Evolutionary conservation across 2,113 vertebrate genomes (phyloP), one percentile per base, ranked within the genome.

Genomic region (Mugil cephalus): DNA sequence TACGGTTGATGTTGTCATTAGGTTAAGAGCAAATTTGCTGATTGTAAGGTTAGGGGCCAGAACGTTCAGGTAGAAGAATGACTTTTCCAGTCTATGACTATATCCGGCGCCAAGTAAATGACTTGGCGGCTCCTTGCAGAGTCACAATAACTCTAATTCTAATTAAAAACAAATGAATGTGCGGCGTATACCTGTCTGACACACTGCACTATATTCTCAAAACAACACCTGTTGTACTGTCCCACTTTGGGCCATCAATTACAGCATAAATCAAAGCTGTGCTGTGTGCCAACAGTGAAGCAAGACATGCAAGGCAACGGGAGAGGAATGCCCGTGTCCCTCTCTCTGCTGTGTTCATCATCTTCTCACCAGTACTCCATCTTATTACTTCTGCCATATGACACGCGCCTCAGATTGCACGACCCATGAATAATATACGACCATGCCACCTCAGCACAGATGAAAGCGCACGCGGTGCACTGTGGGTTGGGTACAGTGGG

Each of bases 391-490:
- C 90, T 92, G 92, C 89, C 92, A 93, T 90, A 88, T 89, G 89
- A 90, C 88, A 91, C 88, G 82, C 79, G 75, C 88, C 89, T 89
- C 77, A 92, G 80, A 90, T 92, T 79, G 83, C 89, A 86, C 88
- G 66, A 72, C 71, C 90, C 90, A 95, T 95, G 91, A 95, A 95
- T 95, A 94, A 95, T 94, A 95, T 92, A 95, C 79, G 87, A 94
- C 90, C 85, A 80, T 79, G 83, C 90, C 89, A 92, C 92, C 88
- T 92, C 91, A 82, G 83, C 87, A 83, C 90, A 93, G 91, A 94
- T 95, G 92, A 95, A 95, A 95, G 93, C 69, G 40, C 86, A 76
- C 47, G 40, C 77, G 69, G 87, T 87, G 91, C 89, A 90, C 88
- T 81, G 83, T 82, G 87, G 92, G 91, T 91, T 77, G 87, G 81